Base-by-base conservation (phyloP, 2,797 vertebrate species). In the Danio tinwini region DNA sequence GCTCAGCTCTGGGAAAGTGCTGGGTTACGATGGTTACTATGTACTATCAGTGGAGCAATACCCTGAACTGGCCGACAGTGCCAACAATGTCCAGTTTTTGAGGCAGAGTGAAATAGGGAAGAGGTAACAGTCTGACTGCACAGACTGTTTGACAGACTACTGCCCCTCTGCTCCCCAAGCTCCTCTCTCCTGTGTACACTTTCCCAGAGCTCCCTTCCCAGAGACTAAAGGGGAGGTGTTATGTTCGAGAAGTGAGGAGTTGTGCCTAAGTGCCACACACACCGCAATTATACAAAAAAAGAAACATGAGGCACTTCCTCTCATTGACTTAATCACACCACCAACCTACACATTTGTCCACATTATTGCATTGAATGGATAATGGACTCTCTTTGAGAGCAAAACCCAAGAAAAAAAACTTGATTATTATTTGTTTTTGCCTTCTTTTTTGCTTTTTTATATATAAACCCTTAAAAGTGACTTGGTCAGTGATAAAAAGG, bases 11-110 rank as follows among this genome's bases (percentile, higher is more conserved):
- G 98, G 97, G 42, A 98, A 97, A 88, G 98, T 99, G 84, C 91
- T 97, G 92, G 98, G 97, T 76, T 98, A 98, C 0, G 98, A 99
- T 49, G 98, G 98, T 87, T 99, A 99, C 95, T 99, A 99, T 87
- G 95, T 99, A 89, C 92, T 99, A 88, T 99, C 98, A 17, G 96
- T 99, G 90, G 97, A 99, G 94, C 98, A 99, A 95, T 99, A 99
- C 93, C 97, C 98, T 0, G 98, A 99, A 94, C 93, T 99, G 79
- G 98, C 97, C 13, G 97, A 99, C 95, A 98, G 96, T 29, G 96
- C 96, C 75, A 98, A 98, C 92, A 99, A 99, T 91, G 96, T 99
- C 90, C 97, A 99, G 92, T 99, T 99, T 91, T 93, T 99, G 85
- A 93, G 98, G 87, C 98, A 99, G 94, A 99, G 97, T 11, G 98